A percentile compares a stretch with the other conserved stretches of the same genome.
Evolutionary conservation across 2,888 invertebrate species (phyloP).

Genomic region (Brachylomia viminalis): DNA sequence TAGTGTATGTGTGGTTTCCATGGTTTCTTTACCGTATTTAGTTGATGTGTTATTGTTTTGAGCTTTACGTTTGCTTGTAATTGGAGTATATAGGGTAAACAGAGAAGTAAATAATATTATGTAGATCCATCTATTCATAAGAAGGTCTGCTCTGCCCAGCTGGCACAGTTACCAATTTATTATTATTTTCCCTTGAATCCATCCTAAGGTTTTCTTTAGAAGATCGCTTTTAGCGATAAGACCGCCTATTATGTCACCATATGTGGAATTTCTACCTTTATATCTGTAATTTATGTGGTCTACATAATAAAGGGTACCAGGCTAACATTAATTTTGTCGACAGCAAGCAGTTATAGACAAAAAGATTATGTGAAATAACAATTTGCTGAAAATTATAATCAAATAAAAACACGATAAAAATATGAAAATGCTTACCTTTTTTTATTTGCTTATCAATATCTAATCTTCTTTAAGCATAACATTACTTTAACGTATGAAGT

Average conservation of each 20-base stretch:
- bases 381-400: not conserved
- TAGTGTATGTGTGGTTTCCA: conserved; percentile 3
- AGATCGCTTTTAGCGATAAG: too few species aligned
- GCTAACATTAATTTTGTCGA: not conserved
- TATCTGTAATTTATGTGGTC: too few species aligned
- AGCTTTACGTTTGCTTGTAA: not conserved
- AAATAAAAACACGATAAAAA: not conserved
- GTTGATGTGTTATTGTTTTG: not conserved
- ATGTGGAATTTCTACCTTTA: too few species aligned
- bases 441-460: conserved; percentile 28
- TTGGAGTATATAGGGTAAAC: not conserved
- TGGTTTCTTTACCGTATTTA: conserved; percentile 2
- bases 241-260: too few species aligned
- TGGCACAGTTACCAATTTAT: too few species aligned
- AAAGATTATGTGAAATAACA: not conserved
- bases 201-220: too few species aligned
- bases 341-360: not conserved
- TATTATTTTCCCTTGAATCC: too few species aligned
- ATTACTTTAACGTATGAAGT: conserved; percentile 29
- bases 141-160: not conserved
- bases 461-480: conserved; percentile 9
- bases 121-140: not conserved
- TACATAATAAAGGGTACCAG: too few species aligned
- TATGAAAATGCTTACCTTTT: not conserved
- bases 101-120: not conserved